Base-by-base conservation (phyloP, 2,797 vertebrate species). In the Myripristis murdjan region DNA sequence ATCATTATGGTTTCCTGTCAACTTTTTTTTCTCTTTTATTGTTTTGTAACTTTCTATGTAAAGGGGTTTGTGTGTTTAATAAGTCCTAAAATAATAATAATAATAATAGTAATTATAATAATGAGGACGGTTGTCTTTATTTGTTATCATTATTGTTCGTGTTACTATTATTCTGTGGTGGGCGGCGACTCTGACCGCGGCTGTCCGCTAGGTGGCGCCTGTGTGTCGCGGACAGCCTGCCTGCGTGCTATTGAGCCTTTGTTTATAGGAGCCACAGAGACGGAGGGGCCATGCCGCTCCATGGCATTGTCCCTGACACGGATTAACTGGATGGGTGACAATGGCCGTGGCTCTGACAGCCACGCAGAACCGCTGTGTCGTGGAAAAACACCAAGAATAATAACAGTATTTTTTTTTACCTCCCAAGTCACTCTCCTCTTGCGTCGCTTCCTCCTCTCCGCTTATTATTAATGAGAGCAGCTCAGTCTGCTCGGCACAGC, bases 221-320 rank as follows among this genome's bases (percentile, higher is more conserved):
- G 75, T 54, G 75, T 55, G 37, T 49, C 73, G 56, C 73, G 59
- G 69, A 67, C 39, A 61, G 73, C 76, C 79, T 58, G 82, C 84
- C 89, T 91, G 89, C 77, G 89, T 92, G 91, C 89, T 82, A 90
- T 91, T 91, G 88, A 91, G 93, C 90, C 95, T 95, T 95, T 95
- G 95, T 95, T 95, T 95, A 93, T 93, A 94, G 93, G 93, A 95
- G 94, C 93, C 93, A 88, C 87, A 86, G 89, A 92, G 92, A 92
- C 91, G 79, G 85, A 93, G 93, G 94, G 93, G 92, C 94, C 95
- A 95, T 93, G 93, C 93, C 86, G 90, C 87, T 92, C 73, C 72
- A 74, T 46, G 87, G 90, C 89, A 93, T 94, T 94, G 94, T 94
- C 94, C 89, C 90, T 84, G 85, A 91, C 80, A 77, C 87, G 84